These are phyloP conservation scores for Meghimatium bilineatum DNA, from an alignment of 2,888 invertebrate genomes.

Conservation along the genomic window DNA sequence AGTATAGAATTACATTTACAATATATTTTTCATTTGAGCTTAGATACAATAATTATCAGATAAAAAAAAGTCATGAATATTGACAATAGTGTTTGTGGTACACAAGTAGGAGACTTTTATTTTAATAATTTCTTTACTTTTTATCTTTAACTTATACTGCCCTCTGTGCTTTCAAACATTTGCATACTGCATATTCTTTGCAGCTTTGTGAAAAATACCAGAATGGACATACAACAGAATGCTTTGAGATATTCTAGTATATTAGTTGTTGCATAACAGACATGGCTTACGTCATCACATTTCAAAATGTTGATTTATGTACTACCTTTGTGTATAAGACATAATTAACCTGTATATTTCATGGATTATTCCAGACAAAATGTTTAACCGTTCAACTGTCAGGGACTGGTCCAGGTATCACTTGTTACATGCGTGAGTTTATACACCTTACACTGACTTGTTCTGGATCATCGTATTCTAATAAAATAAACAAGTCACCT, in stretches of 20 bases:
- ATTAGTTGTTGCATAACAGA: background rate
- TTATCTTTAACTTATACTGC: background rate
- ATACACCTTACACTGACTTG: background rate
- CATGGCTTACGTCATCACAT: background rate
- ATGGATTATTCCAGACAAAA: background rate
- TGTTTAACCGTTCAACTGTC: background rate
- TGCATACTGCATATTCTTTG: background rate
- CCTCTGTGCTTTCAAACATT: slow-evolving; percentile 16
- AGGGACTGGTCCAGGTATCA: background rate
- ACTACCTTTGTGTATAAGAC: background rate
- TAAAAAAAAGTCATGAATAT: too few species aligned
- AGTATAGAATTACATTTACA: too few species aligned
- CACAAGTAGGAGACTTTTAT: too few species aligned
- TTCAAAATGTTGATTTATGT: background rate
- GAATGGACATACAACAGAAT: background rate
- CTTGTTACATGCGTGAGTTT: slow-evolving; percentile 12
- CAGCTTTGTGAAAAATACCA: background rate
- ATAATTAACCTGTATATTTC: slow-evolving; percentile 4
- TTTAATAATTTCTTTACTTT: background rate
- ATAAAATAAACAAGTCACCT: background rate
- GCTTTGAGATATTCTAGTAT: background rate
- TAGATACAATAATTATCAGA: too few species aligned
- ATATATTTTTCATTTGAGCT: too few species aligned
- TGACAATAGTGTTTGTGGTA: too few species aligned
- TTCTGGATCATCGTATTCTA: background rate